Evolutionary conservation across 2,888 invertebrate species (phyloP).

Genomic region (Platycnemis pennipes): DNA sequence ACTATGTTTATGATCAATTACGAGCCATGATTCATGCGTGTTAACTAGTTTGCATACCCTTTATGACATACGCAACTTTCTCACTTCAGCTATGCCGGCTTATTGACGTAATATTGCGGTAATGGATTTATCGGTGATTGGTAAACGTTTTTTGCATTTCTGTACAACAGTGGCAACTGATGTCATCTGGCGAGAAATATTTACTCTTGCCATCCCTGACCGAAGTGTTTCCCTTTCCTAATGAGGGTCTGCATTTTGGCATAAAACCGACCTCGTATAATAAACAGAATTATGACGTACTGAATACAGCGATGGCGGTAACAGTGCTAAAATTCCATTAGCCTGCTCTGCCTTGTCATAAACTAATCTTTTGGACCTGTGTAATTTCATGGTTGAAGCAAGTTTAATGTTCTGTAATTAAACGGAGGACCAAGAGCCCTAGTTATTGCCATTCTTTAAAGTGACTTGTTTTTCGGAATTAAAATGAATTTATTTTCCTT

Average conservation of each 20-base stretch:
- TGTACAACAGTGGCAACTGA: too few species aligned
- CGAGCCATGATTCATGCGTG: too few species aligned
- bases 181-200: not conserved
- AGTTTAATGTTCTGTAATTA: not conserved
- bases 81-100: too few species aligned
- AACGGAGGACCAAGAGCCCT: not conserved
- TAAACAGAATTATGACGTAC: not conserved
- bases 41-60: too few species aligned
- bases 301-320: not conserved
- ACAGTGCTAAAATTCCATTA: constrained; percentile 4
- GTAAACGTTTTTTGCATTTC: too few species aligned
- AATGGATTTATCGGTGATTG: too few species aligned
- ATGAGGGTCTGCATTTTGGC: not conserved
- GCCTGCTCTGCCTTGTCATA: not conserved
- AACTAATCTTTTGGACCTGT: not conserved
- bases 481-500: too few species aligned
- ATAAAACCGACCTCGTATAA: not conserved
- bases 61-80: too few species aligned
- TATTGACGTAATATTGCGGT: too few species aligned
- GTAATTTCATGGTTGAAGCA: not conserved
- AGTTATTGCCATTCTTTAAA: too few species aligned
- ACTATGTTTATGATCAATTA: too few species aligned
- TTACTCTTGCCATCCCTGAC: not conserved
- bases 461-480: too few species aligned
- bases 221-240: not conserved